Base-by-base conservation (phyloP, 1,140 invertebrate species). In the Dinoponera quadriceps region DNA sequence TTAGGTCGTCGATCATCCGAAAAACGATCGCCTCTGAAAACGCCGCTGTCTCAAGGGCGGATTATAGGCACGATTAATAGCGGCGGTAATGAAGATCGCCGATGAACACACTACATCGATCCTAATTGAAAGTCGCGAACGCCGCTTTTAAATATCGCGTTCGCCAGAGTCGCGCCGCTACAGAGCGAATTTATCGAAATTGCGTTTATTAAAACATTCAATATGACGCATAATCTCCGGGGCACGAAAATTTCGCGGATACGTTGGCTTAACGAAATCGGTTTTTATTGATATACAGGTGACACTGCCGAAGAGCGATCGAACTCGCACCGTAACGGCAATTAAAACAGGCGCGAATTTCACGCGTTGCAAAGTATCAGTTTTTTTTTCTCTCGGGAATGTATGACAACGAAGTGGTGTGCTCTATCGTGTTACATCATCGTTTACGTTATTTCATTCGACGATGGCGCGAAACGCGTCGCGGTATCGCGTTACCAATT, bases 61-160 rank as follows among this genome's bases (percentile, higher is more conserved):
- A 82, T 74, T 51, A 74, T 55, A 60, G 59, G 71, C 22, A 22
- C 69, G 38, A 57, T 57, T 82, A 82, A 82, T 82, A 66, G 59
- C 51, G 48, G 25, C n/a, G 16, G 20, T 62, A 55, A 68, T 74
- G 25, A 59, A 62, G 38, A 72, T 74, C 59, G 3, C 14, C 22
- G 20, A 66, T 81, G 55, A 81, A 60, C 55, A 44, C n/a, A 5
- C 27, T 27, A 38, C 3, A 38, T 3, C 29, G 20, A 20, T 72
- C 18, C 20, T 20, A 66, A 54, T 14, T 77, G 0, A 62, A 29
- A 74, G 29, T 7, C n/a, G 55, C 22, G 14, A 20, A 48, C 38
- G 33, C 4, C 33, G 11, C 22, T 59, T 80, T 69, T 9, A 27
- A 38, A 66, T 57, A 38, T 13, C 11, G 38, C 38, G 38, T 5